Base-by-base conservation (phyloP, 2,113 vertebrate species). In the Ifrita kowaldi region DNA sequence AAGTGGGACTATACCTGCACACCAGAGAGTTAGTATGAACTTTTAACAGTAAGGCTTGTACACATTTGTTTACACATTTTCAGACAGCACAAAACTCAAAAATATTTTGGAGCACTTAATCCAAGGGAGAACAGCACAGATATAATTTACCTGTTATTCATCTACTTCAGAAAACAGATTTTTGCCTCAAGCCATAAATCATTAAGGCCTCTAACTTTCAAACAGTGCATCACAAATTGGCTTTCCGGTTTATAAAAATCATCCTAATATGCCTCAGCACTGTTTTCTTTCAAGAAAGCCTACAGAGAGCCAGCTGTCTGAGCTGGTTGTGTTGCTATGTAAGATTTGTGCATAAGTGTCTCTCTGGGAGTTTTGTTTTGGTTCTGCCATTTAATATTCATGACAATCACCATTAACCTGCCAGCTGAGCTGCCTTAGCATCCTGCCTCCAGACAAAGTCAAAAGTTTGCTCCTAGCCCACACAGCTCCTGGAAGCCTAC, bases 311-410 rank as follows among this genome's bases (percentile, higher is more conserved):
- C 94, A 94, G 82, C 90, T 94, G 75, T 85, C 93, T 87, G 71
- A 86, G 82, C 78, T 70, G 84, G 30, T n/a, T 33, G 28, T 62
- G 74, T 19, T 89, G 74, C 87, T 90, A 8, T 65, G 67, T 78
- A 24, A 81, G 73, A 86, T 80, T 28, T 56, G 87, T 86, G 79
- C 42, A 0, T 28, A 65, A 93, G 55, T 50, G 53, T 94, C 88
- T 96, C 91, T 86, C 82, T 46, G 90, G 92, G 87, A 96, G 92
- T 90, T 96, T 95, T 94, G 91, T 73, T 96, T 96, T 84, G 67
- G 63, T 86, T 90, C 82, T 88, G n/a, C 62, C 90, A 90, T 96
- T 94, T 95, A 86, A 90, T 94, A 95, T 96, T 96, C 85, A 96
- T 90, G 93, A 84, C 85, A 93, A 81, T 87, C 90, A 75, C 70